Evolutionary conservation across 2,888 invertebrate species (phyloP), one percentile per base, ranked within the genome.

Genomic region (Thymelicus lineola): DNA sequence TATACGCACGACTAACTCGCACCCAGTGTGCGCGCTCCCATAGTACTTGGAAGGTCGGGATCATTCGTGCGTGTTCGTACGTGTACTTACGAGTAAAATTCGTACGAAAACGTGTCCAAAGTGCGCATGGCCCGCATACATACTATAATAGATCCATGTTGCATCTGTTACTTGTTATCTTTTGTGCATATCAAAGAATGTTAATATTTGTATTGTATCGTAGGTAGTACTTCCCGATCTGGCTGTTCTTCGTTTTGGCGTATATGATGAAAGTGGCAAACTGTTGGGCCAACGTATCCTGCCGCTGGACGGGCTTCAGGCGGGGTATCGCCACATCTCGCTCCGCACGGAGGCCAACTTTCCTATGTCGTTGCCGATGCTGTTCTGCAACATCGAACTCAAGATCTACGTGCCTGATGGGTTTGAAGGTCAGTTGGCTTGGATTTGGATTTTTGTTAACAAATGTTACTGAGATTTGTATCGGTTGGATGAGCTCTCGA

Each of bases 361-460:
- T 90, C 99, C 99, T 70, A 98, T 99, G 97, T 99, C 99, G 0
- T 94, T 99, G 82, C 99, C 99, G 50, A 99, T 99, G 97, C 95
- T 99, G 75, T 99, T 99, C 94, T 99, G 99, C 86, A 98, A 99
- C 88, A 99, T 99, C 82, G 99, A 99, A 92, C 96, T 99, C 74
- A 99, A 99, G 95, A 99, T 99, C 81, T 99, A 99, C 93, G 99
- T 99, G 77, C 99, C 99, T 55, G 99, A 99, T 93, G 99, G 99
- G 63, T 97, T 99, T 85, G 98, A 98, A 95, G 98, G 97, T 97
- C 80, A 6, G 68, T 36, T 15, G 35, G 0, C 55, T 20, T 38
- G 53, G 28, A 61, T 20, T 42, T 0, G 9, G 4, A 42, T 28
- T 28, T 28, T 28, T 28, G 28, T 28, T 28, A 28, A 28, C 3